phyloP scores from a whole-genome alignment of 2,113 vertebrate species.

The Donacobius atricapilla region DNA sequence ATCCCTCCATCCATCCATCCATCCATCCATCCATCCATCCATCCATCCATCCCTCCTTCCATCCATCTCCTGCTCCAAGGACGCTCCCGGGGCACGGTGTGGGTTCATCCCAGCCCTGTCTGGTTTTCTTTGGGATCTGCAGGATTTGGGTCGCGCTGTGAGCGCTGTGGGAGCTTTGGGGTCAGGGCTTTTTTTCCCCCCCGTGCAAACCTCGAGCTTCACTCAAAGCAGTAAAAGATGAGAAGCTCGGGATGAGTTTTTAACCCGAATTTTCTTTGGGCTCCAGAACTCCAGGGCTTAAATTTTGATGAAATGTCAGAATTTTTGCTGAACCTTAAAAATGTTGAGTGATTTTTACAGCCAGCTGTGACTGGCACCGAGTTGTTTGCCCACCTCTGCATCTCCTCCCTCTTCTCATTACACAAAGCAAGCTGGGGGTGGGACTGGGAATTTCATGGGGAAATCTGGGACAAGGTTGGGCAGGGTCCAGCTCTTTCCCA shows the following conservation, averaged over 20 bases:
- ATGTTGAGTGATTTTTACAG: not conserved
- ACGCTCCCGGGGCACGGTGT: rapidly evolving
- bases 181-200: not conserved
- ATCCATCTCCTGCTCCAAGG: not conserved
- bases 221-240: not conserved
- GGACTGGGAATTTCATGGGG: not conserved
- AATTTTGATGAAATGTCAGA: not conserved
- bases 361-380: not conserved
- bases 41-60: not conserved
- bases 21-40: no score
- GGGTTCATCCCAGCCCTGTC: not conserved
- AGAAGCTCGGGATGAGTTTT: not conserved
- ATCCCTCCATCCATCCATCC: no score
- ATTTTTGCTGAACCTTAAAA: not conserved
- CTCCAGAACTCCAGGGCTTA: not conserved
- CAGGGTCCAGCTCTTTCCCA: not conserved
- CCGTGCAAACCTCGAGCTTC: rapidly evolving
- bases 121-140: not conserved
- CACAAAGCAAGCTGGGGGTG: not conserved
- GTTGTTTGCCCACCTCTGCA: not conserved
- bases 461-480: not conserved
- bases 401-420: not conserved
- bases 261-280: not conserved
- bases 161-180: not conserved
- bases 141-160: not conserved